phyloP scores from a whole-genome alignment of 2,888 invertebrate genomes.

The Antheraea assamensis region DNA sequence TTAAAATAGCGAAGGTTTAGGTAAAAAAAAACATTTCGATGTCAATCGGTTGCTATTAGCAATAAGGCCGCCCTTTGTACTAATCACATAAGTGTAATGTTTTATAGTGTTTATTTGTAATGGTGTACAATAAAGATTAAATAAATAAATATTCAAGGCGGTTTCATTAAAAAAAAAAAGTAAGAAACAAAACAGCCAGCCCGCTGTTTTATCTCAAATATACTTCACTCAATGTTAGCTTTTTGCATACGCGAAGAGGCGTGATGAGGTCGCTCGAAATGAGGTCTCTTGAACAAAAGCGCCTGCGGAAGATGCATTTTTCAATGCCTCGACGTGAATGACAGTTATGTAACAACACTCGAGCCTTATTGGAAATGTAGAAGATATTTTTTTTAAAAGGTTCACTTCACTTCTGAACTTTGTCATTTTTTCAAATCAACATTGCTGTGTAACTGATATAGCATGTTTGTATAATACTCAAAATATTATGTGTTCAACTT shows the following conservation, averaged over 20 bases:
- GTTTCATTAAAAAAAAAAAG: not conserved
- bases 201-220: conserved; percentile 26
- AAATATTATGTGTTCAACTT: too few species aligned
- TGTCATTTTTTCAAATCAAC: not conserved
- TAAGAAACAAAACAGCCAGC: not conserved
- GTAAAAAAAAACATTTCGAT: not conserved
- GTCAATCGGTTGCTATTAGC: too few species aligned
- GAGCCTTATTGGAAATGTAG: not conserved
- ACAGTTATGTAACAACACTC: conserved; percentile 1
- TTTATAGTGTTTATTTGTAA: too few species aligned
- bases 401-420: not conserved
- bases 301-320: conserved; percentile 19
- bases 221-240: conserved; percentile 28
- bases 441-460: not conserved
- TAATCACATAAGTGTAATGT: too few species aligned
- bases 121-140: too few species aligned
- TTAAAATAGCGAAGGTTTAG: too few species aligned
- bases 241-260: conserved; percentile 32
- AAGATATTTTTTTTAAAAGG: not conserved
- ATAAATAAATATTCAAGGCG: too few species aligned
- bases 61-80: too few species aligned
- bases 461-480: too few species aligned
- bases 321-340: not conserved
- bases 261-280: conserved; percentile 47
- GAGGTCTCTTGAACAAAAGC: conserved; percentile 36